Percentiles rank a stretch among this genome's conserved stretches.
These are phyloP conservation scores for Trichogramma evanescens DNA, from an alignment of 2,888 invertebrate species.

Conservation along the genomic window DNA sequence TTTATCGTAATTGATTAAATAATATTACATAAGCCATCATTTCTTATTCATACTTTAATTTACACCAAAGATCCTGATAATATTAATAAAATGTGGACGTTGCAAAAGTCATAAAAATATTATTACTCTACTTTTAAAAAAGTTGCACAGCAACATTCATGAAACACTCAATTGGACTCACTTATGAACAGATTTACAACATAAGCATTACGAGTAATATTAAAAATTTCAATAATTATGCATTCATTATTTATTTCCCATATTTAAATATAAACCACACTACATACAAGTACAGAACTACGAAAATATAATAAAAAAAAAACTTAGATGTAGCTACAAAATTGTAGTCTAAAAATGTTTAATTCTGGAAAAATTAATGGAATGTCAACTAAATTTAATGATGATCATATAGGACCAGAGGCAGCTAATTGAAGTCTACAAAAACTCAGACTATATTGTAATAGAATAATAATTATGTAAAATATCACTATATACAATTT, in stretches of 20 bases:
- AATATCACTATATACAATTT: neutral
- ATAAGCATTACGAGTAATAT: neutral
- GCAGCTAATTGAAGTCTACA: neutral
- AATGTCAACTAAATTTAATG: neutral
- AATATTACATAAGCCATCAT: constrained; percentile 19
- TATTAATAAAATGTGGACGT: constrained; percentile 12
- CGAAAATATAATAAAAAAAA: too few species aligned
- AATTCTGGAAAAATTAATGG: neutral
- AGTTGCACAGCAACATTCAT: constrained; percentile 16
- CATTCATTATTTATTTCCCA: too few species aligned
- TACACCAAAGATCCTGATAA: constrained; percentile 17
- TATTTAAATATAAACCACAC: too few species aligned
- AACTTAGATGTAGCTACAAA: too few species aligned
- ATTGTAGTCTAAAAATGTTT: neutral
- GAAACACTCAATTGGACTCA: neutral
- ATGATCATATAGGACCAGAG: neutral
- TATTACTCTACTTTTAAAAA: constrained; percentile 1
- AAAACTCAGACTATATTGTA: neutral
- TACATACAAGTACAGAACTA: too few species aligned
- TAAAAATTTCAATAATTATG: neutral
- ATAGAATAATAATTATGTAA: neutral
- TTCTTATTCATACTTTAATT: constrained; percentile 13
- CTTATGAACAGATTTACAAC: constrained; percentile 10
- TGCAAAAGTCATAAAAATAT: constrained; percentile 2
- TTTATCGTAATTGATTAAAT: constrained; percentile 24